Conservation (phyloP, 2,888 invertebrate genomes). For the Phyllotreta cruciferae region DNA sequence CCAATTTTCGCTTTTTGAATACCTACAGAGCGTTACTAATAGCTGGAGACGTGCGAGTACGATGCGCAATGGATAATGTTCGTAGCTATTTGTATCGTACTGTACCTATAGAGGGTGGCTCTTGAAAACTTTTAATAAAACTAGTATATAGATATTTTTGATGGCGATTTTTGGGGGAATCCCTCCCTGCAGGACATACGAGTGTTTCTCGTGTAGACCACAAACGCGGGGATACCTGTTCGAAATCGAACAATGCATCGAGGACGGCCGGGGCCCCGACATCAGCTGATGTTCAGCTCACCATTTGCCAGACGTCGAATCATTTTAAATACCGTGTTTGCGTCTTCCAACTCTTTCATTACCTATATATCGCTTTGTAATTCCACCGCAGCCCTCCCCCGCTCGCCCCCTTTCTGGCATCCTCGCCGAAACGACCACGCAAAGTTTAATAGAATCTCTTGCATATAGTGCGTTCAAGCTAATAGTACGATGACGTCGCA, state of each 20-base stretch:
- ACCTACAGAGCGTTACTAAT: background rate
- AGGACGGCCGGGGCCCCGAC: conserved; percentile 15
- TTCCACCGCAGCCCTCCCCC: background rate
- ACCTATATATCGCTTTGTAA: background rate
- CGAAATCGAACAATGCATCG: conserved; percentile 10
- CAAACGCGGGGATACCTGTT: conserved; percentile 15
- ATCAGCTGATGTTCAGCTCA: conserved; percentile 22
- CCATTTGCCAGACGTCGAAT: conserved; percentile 21
- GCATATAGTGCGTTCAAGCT: too few species aligned
- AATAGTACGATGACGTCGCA: too few species aligned
- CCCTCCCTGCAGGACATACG: background rate
- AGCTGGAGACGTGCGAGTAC: too few species aligned
- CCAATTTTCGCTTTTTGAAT: too few species aligned
- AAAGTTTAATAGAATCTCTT: too few species aligned
- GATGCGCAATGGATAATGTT: too few species aligned
- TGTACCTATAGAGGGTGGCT: background rate
- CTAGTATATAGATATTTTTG: too few species aligned
- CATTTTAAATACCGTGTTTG: background rate
- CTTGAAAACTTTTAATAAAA: too few species aligned
- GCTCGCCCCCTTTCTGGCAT: too few species aligned
- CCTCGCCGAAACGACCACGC: too few species aligned
- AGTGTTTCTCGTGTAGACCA: conserved; percentile 2
- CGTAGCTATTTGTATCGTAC: background rate
- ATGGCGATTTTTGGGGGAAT: background rate
- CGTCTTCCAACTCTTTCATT: conserved; percentile 7